Conservation (phyloP, 2,113 vertebrate genomes). For the Peromyscus californicus region DNA sequence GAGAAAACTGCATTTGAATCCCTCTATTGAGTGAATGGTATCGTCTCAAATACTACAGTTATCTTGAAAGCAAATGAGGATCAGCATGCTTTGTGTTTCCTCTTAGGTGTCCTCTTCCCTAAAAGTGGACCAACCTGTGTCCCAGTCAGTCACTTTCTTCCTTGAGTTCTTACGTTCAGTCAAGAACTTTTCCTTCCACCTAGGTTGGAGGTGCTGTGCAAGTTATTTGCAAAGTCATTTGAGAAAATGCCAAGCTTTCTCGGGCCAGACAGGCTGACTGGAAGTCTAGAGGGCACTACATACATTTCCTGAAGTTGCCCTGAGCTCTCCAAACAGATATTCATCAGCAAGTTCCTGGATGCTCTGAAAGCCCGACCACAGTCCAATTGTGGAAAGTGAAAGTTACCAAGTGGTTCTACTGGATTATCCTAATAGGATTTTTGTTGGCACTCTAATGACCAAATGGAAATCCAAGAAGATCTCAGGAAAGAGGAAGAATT, state of each 20-base stretch:
- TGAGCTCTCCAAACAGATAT: neutral
- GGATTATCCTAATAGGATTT: neutral
- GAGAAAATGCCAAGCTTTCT: neutral
- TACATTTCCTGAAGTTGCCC: constrained; percentile 50
- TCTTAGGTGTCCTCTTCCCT: neutral
- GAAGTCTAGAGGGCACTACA: neutral
- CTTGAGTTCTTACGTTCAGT: neutral
- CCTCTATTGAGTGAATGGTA: neutral
- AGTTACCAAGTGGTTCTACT: neutral
- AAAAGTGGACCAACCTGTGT: fast-evolving
- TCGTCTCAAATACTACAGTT: too few species aligned
- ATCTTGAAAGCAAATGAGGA: neutral
- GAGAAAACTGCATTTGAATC: neutral
- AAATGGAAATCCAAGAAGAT: constrained; percentile 51
- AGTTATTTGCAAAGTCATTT: neutral
- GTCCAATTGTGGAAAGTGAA: neutral
- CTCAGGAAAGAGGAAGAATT: neutral
- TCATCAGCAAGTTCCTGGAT: constrained; percentile 3
- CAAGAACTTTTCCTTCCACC: neutral
- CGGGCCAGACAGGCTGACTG: neutral
- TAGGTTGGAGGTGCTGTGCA: neutral
- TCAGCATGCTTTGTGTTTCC: fast-evolving
- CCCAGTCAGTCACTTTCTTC: neutral
- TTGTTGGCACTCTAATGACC: neutral
- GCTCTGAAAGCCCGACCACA: constrained; percentile 26